A percentile compares a stretch with the other conserved stretches of the same genome.
phyloP scores from a whole-genome alignment of 2,113 vertebrate species.

The Felis chaus region DNA sequence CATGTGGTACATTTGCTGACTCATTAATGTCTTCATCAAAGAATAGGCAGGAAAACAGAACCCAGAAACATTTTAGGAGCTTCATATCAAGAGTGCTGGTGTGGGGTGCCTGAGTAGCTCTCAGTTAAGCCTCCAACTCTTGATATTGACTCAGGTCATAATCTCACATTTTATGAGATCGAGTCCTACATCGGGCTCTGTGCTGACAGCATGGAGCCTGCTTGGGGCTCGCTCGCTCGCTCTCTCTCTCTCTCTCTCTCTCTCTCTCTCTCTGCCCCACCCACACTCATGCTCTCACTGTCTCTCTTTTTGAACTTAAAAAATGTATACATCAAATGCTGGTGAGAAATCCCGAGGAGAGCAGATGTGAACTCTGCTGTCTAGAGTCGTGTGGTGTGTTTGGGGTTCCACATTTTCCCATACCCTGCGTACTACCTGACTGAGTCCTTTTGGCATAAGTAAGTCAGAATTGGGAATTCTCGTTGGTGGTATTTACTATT shows the following conservation, averaged over 20 bases:
- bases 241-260: no score
- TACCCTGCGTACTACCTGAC: not conserved
- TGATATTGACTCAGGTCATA: no score
- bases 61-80: not conserved
- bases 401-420: not conserved
- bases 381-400: not conserved
- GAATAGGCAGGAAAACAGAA: not conserved
- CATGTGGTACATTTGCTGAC: not conserved
- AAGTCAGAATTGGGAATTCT: not conserved
- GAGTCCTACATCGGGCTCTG: no score
- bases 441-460: not conserved
- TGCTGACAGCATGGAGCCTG: no score
- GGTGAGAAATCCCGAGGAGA: not conserved
- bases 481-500: no score
- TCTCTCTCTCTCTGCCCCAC: no score
- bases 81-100: not conserved
- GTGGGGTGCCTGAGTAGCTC: no score
- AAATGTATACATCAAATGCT: not conserved
- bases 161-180: no score
- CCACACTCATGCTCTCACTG: no score
- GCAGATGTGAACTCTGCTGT: not conserved
- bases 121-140: no score
- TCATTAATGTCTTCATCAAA: not conserved
- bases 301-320: no score
- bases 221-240: accelerated